Evolutionary conservation across 2,888 invertebrate species (phyloP).

Genomic region (Embidobia sp.): DNA sequence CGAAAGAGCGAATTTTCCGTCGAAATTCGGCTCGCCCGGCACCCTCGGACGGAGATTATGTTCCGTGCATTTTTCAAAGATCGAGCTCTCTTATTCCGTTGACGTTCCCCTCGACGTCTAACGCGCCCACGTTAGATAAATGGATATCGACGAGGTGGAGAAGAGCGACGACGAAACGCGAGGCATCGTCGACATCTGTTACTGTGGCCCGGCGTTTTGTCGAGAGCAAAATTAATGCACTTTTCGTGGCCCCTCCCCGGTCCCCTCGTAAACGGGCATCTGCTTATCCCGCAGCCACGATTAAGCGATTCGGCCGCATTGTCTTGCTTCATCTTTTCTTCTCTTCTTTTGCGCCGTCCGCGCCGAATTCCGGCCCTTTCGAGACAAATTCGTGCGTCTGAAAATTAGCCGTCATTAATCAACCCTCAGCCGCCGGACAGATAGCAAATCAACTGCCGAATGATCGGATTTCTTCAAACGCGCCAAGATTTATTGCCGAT

Average conservation of each 20-base stretch:
- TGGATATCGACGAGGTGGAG: slow-evolving; percentile 53
- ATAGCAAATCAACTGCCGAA: too few species aligned
- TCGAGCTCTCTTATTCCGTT: slow-evolving; percentile 30
- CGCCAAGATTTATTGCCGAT: too few species aligned
- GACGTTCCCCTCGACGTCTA: slow-evolving; percentile 22
- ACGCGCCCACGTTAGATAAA: slow-evolving; percentile 59
- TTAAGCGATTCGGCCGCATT: slow-evolving; percentile 27
- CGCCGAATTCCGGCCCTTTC: too few species aligned
- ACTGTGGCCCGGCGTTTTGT: slow-evolving; percentile 42
- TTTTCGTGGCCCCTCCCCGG: slow-evolving; percentile 38
- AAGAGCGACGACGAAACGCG: slow-evolving; percentile 49
- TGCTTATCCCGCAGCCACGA: slow-evolving; percentile 50
- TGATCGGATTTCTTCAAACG: too few species aligned
- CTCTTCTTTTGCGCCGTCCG: too few species aligned
- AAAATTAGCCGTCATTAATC: too few species aligned
- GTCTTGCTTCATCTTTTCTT: slow-evolving; percentile 23
- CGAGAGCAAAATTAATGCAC: slow-evolving; percentile 61
- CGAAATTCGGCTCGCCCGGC: slow-evolving; percentile 29
- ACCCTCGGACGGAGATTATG: slow-evolving; percentile 44
- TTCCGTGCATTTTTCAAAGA: slow-evolving; percentile 50
- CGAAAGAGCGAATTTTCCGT: slow-evolving; percentile 19
- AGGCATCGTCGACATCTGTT: slow-evolving; percentile 58
- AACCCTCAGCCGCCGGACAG: too few species aligned
- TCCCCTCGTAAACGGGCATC: slow-evolving; percentile 40
- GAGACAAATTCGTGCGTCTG: too few species aligned